These are phyloP conservation scores for Nebria ingens DNA, from an alignment of 1,140 invertebrate genomes.

Conservation along the genomic window DNA sequence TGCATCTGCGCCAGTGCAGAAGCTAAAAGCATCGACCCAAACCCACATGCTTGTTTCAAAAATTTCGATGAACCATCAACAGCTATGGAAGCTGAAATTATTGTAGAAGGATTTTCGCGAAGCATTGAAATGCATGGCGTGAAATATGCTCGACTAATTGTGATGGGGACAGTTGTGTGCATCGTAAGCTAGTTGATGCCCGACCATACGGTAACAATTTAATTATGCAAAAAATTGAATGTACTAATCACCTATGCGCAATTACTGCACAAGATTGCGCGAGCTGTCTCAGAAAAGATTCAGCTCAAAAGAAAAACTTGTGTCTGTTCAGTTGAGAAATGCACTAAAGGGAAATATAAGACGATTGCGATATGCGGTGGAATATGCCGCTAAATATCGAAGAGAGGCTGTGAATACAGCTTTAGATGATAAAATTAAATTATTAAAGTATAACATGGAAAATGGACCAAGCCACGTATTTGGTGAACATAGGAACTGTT, in stretches of 20 bases:
- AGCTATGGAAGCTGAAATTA: constrained; percentile 33
- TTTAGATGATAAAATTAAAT: constrained; percentile 12
- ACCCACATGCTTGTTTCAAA: constrained; percentile 25
- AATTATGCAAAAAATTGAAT: constrained; percentile 33
- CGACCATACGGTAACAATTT: constrained; percentile 25
- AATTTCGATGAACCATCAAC: constrained; percentile 29
- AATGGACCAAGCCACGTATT: constrained; percentile 31
- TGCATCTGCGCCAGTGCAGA: constrained; percentile 24
- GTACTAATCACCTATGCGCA: constrained; percentile 25
- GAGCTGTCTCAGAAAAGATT: constrained; percentile 10
- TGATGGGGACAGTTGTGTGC: constrained; percentile 36
- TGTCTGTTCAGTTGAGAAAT: constrained; percentile 12
- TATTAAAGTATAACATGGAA: constrained; percentile 23
- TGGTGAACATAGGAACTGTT: constrained; percentile 28
- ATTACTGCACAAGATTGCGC: constrained; percentile 22
- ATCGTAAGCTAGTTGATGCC: constrained; percentile 23
- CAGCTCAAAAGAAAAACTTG: not conserved
- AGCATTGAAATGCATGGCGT: constrained; percentile 30
- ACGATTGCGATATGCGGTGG: constrained; percentile 17
- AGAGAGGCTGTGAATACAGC: constrained; percentile 6
- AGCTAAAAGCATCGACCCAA: constrained; percentile 13
- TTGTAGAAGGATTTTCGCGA: constrained; percentile 32
- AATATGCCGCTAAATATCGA: constrained; percentile 15
- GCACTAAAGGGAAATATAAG: constrained; percentile 15
- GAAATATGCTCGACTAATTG: constrained; percentile 32